A percentile compares a stretch with the other conserved stretches of the same genome.
Evolutionary conservation across 2,888 invertebrate species (phyloP).

Genomic region (Cinara cedri): DNA sequence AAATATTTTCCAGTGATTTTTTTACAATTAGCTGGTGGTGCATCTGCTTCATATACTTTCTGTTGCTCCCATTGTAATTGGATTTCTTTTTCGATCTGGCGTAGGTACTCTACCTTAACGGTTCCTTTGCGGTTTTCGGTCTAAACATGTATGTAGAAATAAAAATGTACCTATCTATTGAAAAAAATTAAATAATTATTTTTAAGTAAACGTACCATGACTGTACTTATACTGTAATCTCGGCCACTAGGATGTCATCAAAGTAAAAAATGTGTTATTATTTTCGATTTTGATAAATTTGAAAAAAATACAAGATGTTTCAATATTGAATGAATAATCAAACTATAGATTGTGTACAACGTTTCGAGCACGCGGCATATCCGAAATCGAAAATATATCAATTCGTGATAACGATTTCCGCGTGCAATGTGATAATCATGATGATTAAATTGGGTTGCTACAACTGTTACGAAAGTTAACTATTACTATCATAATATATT

Average conservation of each 20-base stretch:
- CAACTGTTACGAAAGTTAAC: too few species aligned
- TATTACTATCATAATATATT: too few species aligned
- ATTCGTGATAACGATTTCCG: too few species aligned
- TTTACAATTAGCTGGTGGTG: slow-evolving; percentile 65
- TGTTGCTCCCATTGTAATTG: slow-evolving; percentile 85
- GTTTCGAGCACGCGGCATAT: too few species aligned
- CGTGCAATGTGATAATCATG: too few species aligned
- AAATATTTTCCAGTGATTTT: slow-evolving; percentile 80
- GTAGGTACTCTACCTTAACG: slow-evolving; percentile 92
- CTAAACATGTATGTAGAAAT: neutral
- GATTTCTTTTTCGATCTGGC: slow-evolving; percentile 84
- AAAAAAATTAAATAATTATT: neutral
- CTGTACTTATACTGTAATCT: too few species aligned
- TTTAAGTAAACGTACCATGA: slow-evolving; percentile 9
- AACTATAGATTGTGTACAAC: neutral
- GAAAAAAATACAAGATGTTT: neutral
- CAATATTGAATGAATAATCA: neutral
- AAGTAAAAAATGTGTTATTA: neutral
- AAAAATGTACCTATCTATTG: too few species aligned
- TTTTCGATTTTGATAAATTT: too few species aligned
- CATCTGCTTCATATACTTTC: slow-evolving; percentile 83
- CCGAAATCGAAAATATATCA: too few species aligned
- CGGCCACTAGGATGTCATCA: neutral
- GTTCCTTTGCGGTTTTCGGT: slow-evolving; percentile 81
- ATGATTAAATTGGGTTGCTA: too few species aligned